Conservation (phyloP, 2,888 invertebrate genomes). For the Cephus pygmeus region DNA sequence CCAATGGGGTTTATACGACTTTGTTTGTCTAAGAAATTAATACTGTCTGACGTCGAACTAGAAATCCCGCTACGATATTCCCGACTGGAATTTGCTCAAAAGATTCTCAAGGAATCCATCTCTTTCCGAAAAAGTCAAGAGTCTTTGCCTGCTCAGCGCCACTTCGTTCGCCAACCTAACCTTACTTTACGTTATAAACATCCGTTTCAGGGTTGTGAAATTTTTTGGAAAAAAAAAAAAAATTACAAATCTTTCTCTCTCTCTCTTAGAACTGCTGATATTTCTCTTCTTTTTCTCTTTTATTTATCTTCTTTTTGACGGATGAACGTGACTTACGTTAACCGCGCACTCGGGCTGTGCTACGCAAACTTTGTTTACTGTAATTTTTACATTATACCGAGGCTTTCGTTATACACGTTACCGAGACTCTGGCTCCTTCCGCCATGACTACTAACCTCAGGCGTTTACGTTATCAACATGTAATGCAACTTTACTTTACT, state of each 20-base stretch:
- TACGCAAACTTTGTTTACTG: background rate
- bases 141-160: background rate
- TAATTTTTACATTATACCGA: background rate
- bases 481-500: background rate
- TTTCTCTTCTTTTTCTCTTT: background rate
- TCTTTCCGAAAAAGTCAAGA: background rate
- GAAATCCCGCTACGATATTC: background rate
- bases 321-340: background rate
- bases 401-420: background rate
- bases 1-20: background rate
- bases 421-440: background rate
- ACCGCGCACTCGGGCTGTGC: background rate
- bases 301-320: background rate
- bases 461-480: background rate
- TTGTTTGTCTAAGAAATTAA: background rate
- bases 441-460: background rate
- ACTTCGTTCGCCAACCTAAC: background rate
- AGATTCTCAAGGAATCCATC: background rate
- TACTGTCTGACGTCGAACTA: background rate
- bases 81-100: background rate
- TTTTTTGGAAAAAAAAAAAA: background rate
- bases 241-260: background rate
- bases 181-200: background rate
- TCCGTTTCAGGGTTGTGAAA: background rate
- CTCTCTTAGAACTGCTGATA: background rate